Evolutionary conservation across 2,113 vertebrate species (phyloP), one percentile per base, ranked within the genome.

Genomic region (Xiphorhynchus elegans): DNA sequence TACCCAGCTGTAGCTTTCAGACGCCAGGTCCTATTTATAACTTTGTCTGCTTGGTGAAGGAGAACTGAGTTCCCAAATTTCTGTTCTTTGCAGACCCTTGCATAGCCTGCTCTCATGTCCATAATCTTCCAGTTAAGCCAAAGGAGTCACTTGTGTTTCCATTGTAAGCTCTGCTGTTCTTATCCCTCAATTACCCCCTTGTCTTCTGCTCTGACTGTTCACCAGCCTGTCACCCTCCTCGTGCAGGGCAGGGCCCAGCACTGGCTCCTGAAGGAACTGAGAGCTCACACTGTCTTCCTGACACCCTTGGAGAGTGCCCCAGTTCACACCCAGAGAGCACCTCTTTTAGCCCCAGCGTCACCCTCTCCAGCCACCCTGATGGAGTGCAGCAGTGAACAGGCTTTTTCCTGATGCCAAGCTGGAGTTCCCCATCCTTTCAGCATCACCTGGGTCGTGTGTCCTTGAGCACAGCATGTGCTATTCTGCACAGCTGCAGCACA

Each of bases 381-480:
- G 0, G 0, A 63, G 47, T 39, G 26, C 1, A 2, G 39, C 56
- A 20, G 5, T 29, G 56, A 46, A 13, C 2, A 14, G 42, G 33
- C 25, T 58, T 31, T 20, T 56, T 21, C 47, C 46, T 82, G 64
- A 69, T 74, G 46, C 81, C 59, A 31, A 23, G 21, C 35, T 12
- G 11, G 18, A 86, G 23, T 7, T 15, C 39, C 19, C 13, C 2
- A 1, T 70, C 56, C 53, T 40, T 39, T 13, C 21, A 50, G 14
- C 76, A 40, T 49, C 55, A 13, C 11, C 33, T 37, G 17, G 16
- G 10, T 19, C 40, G 5, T 4, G 9, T n/a, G 10, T 39, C 52
- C 59, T 47, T 42, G 6, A 68, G 68, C 72, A 40, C 77, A 42
- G 3, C 18, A 2, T 2, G 13, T 68, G 42, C 60, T 10, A 0